A percentile compares a stretch with the other conserved stretches of the same genome.
Evolutionary conservation across 37 sponge, comb jelly and placozoan species (phyloP).

Genomic region (Mnemiopsis leidyi): DNA sequence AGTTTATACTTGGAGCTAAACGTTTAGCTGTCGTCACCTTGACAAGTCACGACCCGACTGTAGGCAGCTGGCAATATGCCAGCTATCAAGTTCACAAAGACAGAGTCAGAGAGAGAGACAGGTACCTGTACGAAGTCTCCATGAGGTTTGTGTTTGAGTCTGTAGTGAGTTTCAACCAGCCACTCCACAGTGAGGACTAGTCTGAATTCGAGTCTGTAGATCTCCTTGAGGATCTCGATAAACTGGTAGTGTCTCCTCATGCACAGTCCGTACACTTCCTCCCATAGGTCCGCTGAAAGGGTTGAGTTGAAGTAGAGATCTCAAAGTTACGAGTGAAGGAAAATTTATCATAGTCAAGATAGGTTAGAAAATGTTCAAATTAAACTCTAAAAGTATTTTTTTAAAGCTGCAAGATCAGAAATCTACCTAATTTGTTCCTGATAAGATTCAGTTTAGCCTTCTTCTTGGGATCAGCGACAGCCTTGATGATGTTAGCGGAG

Average conservation of each 20-base stretch:
- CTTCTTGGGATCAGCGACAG: conserved; percentile 47
- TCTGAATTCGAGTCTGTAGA: conserved; percentile 48
- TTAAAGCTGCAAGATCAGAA: background rate
- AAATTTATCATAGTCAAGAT: too few relatives aligned
- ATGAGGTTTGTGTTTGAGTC: conserved; percentile 49
- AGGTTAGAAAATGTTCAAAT: too few relatives aligned
- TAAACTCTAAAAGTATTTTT: too few relatives aligned
- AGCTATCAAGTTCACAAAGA: too few relatives aligned
- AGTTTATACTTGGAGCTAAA: too few relatives aligned
- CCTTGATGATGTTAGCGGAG: conserved; percentile 23
- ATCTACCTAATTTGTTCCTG: conserved; percentile 58
- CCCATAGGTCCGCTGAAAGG: conserved; percentile 25
- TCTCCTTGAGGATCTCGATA: conserved; percentile 64
- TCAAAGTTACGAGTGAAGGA: too few relatives aligned
- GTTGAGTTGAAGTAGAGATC: too few relatives aligned
- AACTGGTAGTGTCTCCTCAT: conserved; percentile 62
- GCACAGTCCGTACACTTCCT: conserved; percentile 56
- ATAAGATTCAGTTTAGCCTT: conserved; percentile 59
- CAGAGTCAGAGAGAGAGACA: too few relatives aligned
- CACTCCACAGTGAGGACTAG: conserved; percentile 64
- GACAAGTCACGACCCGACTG: too few relatives aligned
- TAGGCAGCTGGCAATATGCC: too few relatives aligned
- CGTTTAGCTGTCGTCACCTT: too few relatives aligned
- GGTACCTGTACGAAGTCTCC: conserved; percentile 63
- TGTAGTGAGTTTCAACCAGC: conserved; percentile 65